A percentile compares a stretch with the other conserved stretches of the same genome.
phyloP scores from a whole-genome alignment of 1,140 invertebrate species.

The Bemisia tabaci region DNA sequence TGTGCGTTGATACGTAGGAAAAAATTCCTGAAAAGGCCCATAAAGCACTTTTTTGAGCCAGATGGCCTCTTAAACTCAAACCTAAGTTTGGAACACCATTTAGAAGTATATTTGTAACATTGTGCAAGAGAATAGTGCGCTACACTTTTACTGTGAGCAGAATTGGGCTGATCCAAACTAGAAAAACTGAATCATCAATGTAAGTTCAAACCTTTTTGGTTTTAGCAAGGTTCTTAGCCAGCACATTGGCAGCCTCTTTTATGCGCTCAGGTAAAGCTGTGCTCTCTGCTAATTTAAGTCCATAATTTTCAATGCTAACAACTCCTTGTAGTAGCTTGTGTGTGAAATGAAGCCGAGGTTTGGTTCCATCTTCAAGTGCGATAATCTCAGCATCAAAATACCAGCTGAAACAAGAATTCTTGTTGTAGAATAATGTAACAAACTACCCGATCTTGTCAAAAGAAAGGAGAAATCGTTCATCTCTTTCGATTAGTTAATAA shows the following conservation, averaged over 20 bases:
- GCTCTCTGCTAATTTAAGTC: slow-evolving; percentile 32
- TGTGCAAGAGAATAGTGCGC: too few relatives aligned
- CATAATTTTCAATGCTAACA: slow-evolving; percentile 32
- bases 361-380: slow-evolving; percentile 32
- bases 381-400: slow-evolving; percentile 1
- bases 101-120: too few relatives aligned
- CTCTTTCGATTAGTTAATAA: not conserved
- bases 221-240: not conserved
- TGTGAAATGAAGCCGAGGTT: slow-evolving; percentile 30
- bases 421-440: not conserved
- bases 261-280: slow-evolving; percentile 19
- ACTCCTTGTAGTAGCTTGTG: slow-evolving; percentile 32
- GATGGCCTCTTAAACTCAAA: too few relatives aligned
- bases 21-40: too few relatives aligned
- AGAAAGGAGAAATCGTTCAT: slow-evolving; percentile 14
- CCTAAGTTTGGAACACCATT: too few relatives aligned
- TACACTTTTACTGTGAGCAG: too few relatives aligned
- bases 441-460: slow-evolving; percentile 21
- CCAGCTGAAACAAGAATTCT: not conserved
- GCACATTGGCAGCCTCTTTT: slow-evolving; percentile 13
- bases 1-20: too few relatives aligned
- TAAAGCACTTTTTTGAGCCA: too few relatives aligned
- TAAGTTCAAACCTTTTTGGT: too few relatives aligned
- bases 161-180: too few relatives aligned
- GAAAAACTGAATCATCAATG: too few relatives aligned